Evolutionary conservation across 2,888 invertebrate genomes (phyloP), one percentile per base, ranked within the genome.

Genomic region (Cryptus armator): DNA sequence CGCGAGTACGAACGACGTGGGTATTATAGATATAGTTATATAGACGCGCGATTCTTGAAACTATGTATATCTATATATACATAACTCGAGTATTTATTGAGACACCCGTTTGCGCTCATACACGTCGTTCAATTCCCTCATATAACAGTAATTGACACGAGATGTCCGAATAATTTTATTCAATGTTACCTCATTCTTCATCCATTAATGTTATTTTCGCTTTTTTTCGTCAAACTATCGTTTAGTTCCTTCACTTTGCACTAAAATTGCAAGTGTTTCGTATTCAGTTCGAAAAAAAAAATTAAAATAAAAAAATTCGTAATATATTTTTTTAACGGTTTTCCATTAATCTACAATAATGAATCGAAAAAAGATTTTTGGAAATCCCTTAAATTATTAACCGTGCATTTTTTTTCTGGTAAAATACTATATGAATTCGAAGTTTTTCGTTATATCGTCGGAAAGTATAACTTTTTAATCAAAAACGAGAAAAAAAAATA

Each of bases 61-160:
- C 43, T 62, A 16, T 37, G 19, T n/a, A 59, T 43, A 44, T 72
- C 24, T 72, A 24, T 59, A 56, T 71, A 56, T 71, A 72, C 10
- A 44, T 43, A 19, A 43, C 6, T 12, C 7, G 56, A 43, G 56
- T 72, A 43, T 24, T 59, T 59, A 72, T 72, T 44, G 24, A 43
- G 72, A 59, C 56, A 56, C 59, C 56, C 72, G 56, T 44, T 24
- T 72, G 43, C 32, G 24, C 56, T 59, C 44, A 24, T 14, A n/a
- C 43, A 56, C 24, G 29, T 62, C 32, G 62, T 29, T 62, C 62
- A 62, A 62, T 72, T 72, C 44, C 9, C 48, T 48, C 56, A 19
- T 48, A 48, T 56, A 56, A 72, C 59, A 59, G 72, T 44, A 44
- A 72, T 56, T 59, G 56, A 72, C 59, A 72, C 44, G 56, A 59